A percentile compares a stretch with the other conserved stretches of the same genome.
These are phyloP conservation scores for Teleogryllus occipitalis DNA, from an alignment of 1,140 invertebrate species.

Conservation along the genomic window DNA sequence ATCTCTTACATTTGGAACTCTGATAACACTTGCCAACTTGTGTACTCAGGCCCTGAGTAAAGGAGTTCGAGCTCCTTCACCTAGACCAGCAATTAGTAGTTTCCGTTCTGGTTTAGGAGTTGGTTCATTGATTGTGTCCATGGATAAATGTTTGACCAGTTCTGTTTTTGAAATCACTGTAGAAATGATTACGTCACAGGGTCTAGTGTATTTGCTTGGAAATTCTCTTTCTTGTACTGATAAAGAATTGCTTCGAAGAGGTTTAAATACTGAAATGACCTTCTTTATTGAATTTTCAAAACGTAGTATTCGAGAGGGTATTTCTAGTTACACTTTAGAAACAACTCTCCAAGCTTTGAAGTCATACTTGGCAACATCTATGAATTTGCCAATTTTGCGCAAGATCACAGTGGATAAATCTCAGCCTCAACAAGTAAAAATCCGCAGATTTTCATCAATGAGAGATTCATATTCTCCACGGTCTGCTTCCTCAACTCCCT, in stretches of 20 bases:
- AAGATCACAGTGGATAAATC: not conserved
- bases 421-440: not conserved
- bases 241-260: not conserved
- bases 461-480: not conserved
- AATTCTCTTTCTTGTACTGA: not conserved
- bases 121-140: not conserved
- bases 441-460: not conserved
- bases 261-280: not conserved
- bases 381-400: not conserved
- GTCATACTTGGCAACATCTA: not conserved
- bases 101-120: not conserved
- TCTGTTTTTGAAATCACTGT: not conserved
- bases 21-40: slow-evolving; percentile 9
- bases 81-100: not conserved
- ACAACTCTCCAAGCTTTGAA: not conserved
- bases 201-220: not conserved
- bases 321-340: not conserved
- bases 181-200: not conserved
- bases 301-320: not conserved
- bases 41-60: slow-evolving; percentile 9
- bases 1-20: not conserved
- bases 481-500: not conserved
- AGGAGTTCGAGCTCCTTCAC: not conserved
- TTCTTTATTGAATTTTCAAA: not conserved
- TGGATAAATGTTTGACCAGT: not conserved